Evolutionary conservation across 2,888 invertebrate genomes (phyloP), one percentile per base, ranked within the genome.

Genomic region (Caenorhabditis macrosperma): DNA sequence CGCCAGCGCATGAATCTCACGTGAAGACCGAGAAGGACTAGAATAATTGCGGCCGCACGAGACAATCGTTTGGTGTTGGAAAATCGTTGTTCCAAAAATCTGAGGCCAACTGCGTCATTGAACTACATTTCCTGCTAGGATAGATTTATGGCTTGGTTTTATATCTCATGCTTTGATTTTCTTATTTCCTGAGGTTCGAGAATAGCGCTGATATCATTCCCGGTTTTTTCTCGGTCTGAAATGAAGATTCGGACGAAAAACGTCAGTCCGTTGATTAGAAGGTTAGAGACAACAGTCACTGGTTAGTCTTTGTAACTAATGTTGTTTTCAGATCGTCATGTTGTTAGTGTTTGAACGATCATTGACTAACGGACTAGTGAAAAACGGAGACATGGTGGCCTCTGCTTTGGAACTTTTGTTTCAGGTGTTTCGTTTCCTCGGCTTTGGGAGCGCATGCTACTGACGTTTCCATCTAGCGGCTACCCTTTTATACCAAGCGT

Each of bases 341-440:
- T 60, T 52, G 61, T 63, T 57, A 57, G 35, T 33, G 2, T 46
- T 55, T 48, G 54, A 22, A 61, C 61, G 71, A 72, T 59, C 57
- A 59, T 33, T 22, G 41, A 57, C 12, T 28, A 50, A 28, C n/a
- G 50, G 35, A 33, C 33, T 33, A 33, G 30, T 22, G 41, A 59
- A 59, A 50, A 63, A 57, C 35, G 6, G 50, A 64, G 57, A 72
- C 54, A 72, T 60, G 60, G 59, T 69, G 61, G 63, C 77, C 77
- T 71, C 78, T 78, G 72, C 78, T 72, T 72, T 78, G 78, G 72
- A 72, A 72, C 72, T 78, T 78, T 61, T 64, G 78, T 78, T 78
- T 78, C 78, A 54, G 55, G 30, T 72, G 78, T 78, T 78, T 78
- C 78, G 33, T 72, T 72, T 78, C 78, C 78, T 78, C 60, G 67